These are phyloP conservation scores for Sanderia malayensis DNA, from an alignment of 30 jellyfish, hydroid and myxozoan species.

Conservation along the genomic window DNA sequence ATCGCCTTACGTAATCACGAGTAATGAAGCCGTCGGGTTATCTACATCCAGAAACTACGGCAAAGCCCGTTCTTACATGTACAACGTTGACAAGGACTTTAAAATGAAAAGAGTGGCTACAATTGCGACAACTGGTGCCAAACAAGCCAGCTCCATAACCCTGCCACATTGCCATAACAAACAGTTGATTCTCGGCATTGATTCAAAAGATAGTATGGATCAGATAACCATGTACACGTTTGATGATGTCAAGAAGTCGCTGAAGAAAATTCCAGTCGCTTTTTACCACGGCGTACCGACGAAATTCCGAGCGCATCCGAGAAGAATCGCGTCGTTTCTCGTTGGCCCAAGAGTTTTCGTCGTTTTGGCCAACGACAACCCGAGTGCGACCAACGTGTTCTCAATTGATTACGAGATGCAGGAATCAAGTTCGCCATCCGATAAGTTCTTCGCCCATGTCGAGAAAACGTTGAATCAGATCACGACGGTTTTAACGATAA, in stretches of 20 bases:
- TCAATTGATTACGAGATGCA: conserved; percentile 21
- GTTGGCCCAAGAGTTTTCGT: conserved; percentile 7
- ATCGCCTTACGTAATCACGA: conserved; percentile 39
- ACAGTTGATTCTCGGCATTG: conserved; percentile 38
- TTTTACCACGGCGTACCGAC: conserved; percentile 11
- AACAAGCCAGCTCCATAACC: conserved; percentile 25
- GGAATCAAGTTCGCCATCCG: conserved; percentile 37
- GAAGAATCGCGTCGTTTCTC: conserved; percentile 47
- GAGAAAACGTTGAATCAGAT: conserved; percentile 18
- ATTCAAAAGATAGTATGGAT: conserved; percentile 56
- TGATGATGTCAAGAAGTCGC: conserved; percentile 24
- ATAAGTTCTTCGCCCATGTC: conserved; percentile 4
- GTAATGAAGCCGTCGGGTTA: conserved; percentile 66
- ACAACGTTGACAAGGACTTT: conserved; percentile 36
- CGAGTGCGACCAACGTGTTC: conserved; percentile 11
- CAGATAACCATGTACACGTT: conserved; percentile 59
- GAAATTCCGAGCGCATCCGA: conserved; percentile 51
- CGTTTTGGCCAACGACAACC: conserved; percentile 10
- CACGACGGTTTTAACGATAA: background rate
- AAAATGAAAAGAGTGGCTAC: conserved; percentile 25
- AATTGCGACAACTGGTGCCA: conserved; percentile 67
- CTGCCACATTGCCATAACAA: conserved; percentile 68
- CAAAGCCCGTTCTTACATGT: conserved; percentile 47
- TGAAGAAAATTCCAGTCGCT: conserved; percentile 38
- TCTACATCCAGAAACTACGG: conserved; percentile 1